phyloP scores from a whole-genome alignment of 2,113 vertebrate genomes.

The Corythornis madagascariensis region DNA sequence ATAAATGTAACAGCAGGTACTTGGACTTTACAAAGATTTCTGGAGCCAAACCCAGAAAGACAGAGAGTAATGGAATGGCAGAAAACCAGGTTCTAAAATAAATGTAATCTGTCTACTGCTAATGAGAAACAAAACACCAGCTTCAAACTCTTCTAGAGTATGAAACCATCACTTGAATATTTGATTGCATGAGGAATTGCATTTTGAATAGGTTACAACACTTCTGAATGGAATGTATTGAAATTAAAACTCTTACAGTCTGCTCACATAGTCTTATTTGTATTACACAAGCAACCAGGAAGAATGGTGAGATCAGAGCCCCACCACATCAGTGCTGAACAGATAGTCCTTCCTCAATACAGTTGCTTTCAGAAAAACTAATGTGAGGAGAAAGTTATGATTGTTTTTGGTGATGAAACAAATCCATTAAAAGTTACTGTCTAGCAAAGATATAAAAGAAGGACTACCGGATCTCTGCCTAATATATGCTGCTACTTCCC shows the following conservation, averaged over 20 bases:
- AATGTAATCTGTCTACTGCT: slow-evolving; percentile 42
- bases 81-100: slow-evolving; percentile 47
- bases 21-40: slow-evolving; percentile 30
- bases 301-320: not conserved
- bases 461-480: not conserved
- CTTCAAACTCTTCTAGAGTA: slow-evolving; percentile 28
- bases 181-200: not conserved
- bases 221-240: not conserved
- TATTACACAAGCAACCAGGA: not conserved
- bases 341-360: not conserved
- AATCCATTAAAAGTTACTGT: not conserved
- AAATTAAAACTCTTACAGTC: not conserved
- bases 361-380: not conserved
- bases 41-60: slow-evolving; percentile 34
- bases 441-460: not conserved
- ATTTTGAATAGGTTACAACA: not conserved
- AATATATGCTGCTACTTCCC: not conserved
- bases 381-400: not conserved
- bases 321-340: not conserved
- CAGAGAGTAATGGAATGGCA: slow-evolving; percentile 38
- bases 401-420: not conserved
- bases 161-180: slow-evolving; percentile 6
- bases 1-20: slow-evolving; percentile 36
- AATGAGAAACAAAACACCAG: slow-evolving; percentile 58
- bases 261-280: not conserved